A percentile compares a stretch with the other conserved stretches of the same genome.
Conservation (phyloP, 2,113 vertebrate species). For the Stegostoma tigrinum region DNA sequence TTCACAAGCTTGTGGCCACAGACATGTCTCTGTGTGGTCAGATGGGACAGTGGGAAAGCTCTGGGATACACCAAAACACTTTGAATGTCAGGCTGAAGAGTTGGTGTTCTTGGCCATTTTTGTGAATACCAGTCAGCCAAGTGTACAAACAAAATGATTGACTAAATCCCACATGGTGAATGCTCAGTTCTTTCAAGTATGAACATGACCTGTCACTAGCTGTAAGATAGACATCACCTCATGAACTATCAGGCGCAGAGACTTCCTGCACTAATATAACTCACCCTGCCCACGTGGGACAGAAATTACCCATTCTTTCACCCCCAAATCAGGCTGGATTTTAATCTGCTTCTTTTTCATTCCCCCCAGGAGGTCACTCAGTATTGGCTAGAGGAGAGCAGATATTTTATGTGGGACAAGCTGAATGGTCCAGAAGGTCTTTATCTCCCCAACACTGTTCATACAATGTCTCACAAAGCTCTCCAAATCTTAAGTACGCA, state of each 20-base stretch:
- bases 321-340: background rate
- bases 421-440: background rate
- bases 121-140: too few relatives aligned
- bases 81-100: background rate
- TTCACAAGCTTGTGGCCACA: background rate
- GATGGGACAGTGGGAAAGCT: background rate
- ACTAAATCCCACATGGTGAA: background rate
- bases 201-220: background rate
- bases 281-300: background rate
- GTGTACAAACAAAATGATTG: background rate
- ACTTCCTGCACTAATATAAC: background rate
- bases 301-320: background rate
- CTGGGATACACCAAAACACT: background rate
- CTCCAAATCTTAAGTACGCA: background rate
- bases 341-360: background rate
- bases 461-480: background rate
- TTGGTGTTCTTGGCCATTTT: background rate
- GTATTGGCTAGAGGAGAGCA: background rate
- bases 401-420: background rate
- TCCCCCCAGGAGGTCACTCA: background rate
- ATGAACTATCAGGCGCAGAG: background rate
- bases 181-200: background rate
- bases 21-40: background rate
- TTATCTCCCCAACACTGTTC: background rate
- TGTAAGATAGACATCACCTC: background rate